phyloP scores from a whole-genome alignment of 2,113 vertebrate genomes.

The Callocephalon fimbriatum region DNA sequence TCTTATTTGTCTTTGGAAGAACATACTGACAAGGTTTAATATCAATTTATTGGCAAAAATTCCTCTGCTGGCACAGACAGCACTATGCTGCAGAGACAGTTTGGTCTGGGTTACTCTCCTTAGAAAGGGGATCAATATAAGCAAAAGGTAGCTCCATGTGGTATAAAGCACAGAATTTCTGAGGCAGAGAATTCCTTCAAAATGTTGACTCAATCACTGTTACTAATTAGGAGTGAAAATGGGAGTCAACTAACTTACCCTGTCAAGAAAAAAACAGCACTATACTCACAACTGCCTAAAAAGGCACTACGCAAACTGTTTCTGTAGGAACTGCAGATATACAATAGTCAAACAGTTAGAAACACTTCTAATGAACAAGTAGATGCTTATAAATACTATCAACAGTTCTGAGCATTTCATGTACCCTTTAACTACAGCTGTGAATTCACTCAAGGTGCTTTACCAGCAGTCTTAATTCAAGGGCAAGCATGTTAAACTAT shows the following conservation, averaged over 20 bases:
- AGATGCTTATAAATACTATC: background rate
- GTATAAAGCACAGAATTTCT: background rate
- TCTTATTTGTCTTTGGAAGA: background rate
- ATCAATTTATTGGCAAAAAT: background rate
- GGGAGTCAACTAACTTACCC: background rate
- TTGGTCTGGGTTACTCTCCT: background rate
- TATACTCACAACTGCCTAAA: background rate
- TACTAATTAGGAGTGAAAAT: background rate
- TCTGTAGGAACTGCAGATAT: background rate
- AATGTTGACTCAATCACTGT: background rate
- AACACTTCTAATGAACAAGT: background rate
- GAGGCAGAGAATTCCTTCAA: background rate
- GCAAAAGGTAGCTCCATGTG: background rate
- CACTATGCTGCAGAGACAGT: background rate
- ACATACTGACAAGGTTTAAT: background rate
- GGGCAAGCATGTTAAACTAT: conserved; percentile 20
- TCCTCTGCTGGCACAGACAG: background rate
- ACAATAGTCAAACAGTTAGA: background rate
- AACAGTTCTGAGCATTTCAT: background rate
- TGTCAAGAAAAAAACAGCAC: background rate
- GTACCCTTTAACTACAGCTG: background rate
- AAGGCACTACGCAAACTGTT: background rate
- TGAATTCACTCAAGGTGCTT: background rate
- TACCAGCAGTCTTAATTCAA: conserved; percentile 25
- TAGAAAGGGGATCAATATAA: background rate